Evolutionary conservation across 2,113 vertebrate species (phyloP), one percentile per base, ranked within the genome.

Genomic region (Nesogale talazaci): DNA sequence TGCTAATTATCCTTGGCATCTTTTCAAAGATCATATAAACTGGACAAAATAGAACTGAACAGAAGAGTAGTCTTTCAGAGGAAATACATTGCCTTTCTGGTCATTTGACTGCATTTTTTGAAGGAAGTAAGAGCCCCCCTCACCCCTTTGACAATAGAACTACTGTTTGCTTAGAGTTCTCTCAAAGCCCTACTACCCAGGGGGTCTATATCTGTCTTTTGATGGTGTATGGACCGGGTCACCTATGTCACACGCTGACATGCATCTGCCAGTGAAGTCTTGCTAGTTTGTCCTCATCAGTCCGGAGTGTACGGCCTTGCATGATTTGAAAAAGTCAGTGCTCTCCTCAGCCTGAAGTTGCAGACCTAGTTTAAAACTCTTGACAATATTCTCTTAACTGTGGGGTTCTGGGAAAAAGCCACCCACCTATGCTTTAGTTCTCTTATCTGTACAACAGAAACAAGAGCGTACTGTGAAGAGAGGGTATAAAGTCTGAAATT

Each of bases 241-340:
- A 84, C 8, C 61, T 74, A 27, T 15, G 17, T 74, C 69, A 69
- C 57, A 31, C 4, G 1, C 7, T 27, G 25, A 86, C 69, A 34
- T 67, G 27, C 22, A 3, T 38, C 6, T 69, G 38, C 57, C 15
- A 42, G 17, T 20, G 36, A 77, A 14, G 16, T 80, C 82, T 67
- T 69, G 63, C 80, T 67, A 8, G 27, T 31, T 67, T 67, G 27
- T 75, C 80, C 83, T 23, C 10, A 81, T 56, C 34, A 77, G 34
- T 8, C 34, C 36, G 25, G 2, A 77, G 77, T 3, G 52, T 46
- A 36, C 16, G 77, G 20, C 22, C 52, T 65, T 84, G 15, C 85
- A 65, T 86, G 12, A 86, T 70, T 83, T 82, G 38, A 86, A 92
- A 88, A 88, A 88, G 4, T 15, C 5, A 74, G 8, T 61, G 27